phyloP scores from a whole-genome alignment of 1,140 invertebrate genomes.

The Rhopalosiphum maidis region DNA sequence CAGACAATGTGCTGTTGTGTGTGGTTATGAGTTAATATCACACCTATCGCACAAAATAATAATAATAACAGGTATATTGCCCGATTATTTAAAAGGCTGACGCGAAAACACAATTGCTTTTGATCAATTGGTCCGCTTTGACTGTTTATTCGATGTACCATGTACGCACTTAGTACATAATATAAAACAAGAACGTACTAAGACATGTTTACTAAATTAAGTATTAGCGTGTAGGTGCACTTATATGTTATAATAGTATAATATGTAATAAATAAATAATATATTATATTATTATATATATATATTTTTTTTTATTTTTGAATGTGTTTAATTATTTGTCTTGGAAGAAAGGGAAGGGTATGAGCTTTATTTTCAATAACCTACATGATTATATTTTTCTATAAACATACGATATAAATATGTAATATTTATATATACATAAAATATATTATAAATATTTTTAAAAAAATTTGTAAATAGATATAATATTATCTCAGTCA shows the following conservation, averaged over 20 bases:
- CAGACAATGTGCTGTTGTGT: not conserved
- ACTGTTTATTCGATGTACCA: not conserved
- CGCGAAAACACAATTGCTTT: not conserved
- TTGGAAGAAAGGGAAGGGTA: too few species aligned
- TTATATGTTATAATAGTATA: not conserved
- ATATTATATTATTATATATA: too few species aligned
- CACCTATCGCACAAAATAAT: not conserved
- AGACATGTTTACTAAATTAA: not conserved
- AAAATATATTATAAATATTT: too few species aligned
- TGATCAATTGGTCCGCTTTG: not conserved
- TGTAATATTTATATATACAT: too few species aligned
- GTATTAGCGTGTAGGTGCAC: not conserved
- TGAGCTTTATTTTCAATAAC: not conserved
- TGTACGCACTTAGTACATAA: not conserved
- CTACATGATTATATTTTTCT: not conserved
- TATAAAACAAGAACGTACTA: not conserved
- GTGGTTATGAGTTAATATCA: constrained; percentile 13
- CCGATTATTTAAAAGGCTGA: not conserved
- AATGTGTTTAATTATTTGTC: not conserved
- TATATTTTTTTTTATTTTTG: too few species aligned
- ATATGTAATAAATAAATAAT: not conserved
- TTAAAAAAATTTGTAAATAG: too few species aligned
- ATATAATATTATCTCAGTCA: too few species aligned
- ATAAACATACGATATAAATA: too few species aligned
- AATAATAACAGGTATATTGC: not conserved